phyloP scores from a whole-genome alignment of 2,888 invertebrate genomes.

The Biston betularia region DNA sequence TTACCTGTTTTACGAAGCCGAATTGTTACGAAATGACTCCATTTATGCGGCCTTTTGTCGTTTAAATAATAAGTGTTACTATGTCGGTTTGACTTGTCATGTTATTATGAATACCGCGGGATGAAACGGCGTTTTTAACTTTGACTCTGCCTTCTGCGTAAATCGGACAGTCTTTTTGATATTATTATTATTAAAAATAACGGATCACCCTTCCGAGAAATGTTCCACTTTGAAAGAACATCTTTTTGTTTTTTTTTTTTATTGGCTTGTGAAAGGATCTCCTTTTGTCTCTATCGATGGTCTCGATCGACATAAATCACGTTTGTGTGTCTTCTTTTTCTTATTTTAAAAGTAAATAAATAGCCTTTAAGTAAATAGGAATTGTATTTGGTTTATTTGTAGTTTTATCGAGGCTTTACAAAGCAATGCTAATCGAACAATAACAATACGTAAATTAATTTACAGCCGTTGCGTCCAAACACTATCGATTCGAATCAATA shows the following conservation, averaged over 20 bases:
- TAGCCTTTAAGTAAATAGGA: slow-evolving; percentile 26
- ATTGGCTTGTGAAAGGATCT: slow-evolving; percentile 22
- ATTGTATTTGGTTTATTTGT: slow-evolving; percentile 30
- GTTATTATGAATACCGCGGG: slow-evolving; percentile 71
- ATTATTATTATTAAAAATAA: slow-evolving; percentile 39
- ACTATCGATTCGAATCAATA: slow-evolving; percentile 53
- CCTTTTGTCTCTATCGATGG: slow-evolving; percentile 33
- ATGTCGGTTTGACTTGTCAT: slow-evolving; percentile 68
- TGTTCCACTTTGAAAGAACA: slow-evolving; percentile 26
- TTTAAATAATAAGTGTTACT: slow-evolving; percentile 78
- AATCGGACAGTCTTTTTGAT: slow-evolving; percentile 22
- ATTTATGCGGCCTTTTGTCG: slow-evolving; percentile 71
- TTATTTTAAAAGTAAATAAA: slow-evolving; percentile 17
- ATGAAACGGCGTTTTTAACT: slow-evolving; percentile 73
- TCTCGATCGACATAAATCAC: slow-evolving; percentile 39
- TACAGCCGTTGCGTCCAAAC: slow-evolving; percentile 50
- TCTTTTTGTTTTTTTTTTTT: slow-evolving; percentile 40
- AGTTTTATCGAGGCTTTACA: slow-evolving; percentile 44
- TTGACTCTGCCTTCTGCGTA: slow-evolving; percentile 60
- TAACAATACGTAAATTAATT: slow-evolving; percentile 58
- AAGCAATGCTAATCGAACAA: slow-evolving; percentile 65
- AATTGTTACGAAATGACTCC: slow-evolving; percentile 81
- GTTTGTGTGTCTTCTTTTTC: slow-evolving; percentile 29
- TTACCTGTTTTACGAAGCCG: slow-evolving; percentile 77
- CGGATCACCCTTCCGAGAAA: slow-evolving; percentile 44